Evolutionary conservation across 2,888 invertebrate species (phyloP), one percentile per base, ranked within the genome.

Genomic region (Spicauda simplicius): DNA sequence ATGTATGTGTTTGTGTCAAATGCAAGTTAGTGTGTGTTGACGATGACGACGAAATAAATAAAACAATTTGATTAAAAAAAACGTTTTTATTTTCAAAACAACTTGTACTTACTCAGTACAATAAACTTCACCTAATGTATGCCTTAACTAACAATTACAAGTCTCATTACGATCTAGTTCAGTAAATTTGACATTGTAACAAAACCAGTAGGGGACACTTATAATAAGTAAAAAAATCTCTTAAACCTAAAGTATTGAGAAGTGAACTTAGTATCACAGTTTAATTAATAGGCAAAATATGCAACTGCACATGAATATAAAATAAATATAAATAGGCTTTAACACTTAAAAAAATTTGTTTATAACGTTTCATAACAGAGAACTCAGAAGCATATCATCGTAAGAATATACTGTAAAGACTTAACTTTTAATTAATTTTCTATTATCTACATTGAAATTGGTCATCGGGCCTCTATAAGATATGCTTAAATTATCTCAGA

Each of bases 121-220:
- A 25, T 69, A 64, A 64, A 64, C 85, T 82, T 83, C 53, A 16
- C 79, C 82, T 87, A 88, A 82, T 82, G 73, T 83, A 14, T 2
- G 76, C 81, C 82, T 80, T 82, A 87, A 86, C 87, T 77, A 83
- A 85, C 86, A 86, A 84, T 83, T 83, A 83, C 82, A 82, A 76
- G 78, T 59, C 57, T 62, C 33, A 52, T 48, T 68, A 58, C 52
- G 14, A 64, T 18, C 57, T 58, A 65, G 37, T 58, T 25, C 10
- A 64, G 52, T 53, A 58, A 52, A 18, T 41, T 41, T 41, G 30
- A 65, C 30, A 60, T 41, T 41, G 41, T 41, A 65, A 65, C 52
- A 18, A 65, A 65, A 65, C 8, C 16, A 25, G 37, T 20, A 52
- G 20, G 18, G 41, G 57, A 55, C 55, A 37, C 41, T 20, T 37